Evolutionary conservation across 2,113 vertebrate genomes (phyloP).

Genomic region (Antigone vipio): DNA sequence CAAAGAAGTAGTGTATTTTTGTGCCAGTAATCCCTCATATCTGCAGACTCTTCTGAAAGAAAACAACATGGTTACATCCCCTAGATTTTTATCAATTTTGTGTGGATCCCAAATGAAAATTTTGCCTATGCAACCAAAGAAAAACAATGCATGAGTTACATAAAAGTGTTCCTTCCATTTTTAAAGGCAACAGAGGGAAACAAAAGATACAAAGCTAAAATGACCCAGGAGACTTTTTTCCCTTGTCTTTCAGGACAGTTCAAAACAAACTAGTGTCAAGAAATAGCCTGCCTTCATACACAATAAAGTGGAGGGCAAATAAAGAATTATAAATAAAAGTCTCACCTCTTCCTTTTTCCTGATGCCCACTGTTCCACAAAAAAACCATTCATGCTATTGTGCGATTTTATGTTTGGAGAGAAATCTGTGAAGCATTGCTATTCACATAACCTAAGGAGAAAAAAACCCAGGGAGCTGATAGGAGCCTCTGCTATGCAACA

Average conservation of each 20-base stretch:
- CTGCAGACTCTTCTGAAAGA: background rate
- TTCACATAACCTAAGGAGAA: background rate
- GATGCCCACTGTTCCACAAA: background rate
- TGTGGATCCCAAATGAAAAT: background rate
- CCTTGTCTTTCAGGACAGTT: slow-evolving; percentile 5
- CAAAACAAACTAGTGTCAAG: background rate
- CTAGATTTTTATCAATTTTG: background rate
- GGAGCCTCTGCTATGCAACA: background rate
- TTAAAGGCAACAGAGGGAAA: background rate
- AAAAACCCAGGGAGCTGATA: background rate
- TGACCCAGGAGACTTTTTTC: background rate
- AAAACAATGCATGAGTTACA: background rate
- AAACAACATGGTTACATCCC: background rate
- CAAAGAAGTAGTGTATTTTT: background rate
- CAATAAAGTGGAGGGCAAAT: background rate
- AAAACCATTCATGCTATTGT: background rate
- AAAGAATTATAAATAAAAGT: background rate
- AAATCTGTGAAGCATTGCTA: background rate
- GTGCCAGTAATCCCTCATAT: background rate
- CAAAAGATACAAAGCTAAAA: background rate
- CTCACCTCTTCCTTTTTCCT: background rate
- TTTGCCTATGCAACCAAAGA: background rate
- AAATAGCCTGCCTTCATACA: background rate
- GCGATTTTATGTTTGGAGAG: background rate
- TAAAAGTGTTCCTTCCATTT: background rate